phyloP scores from a whole-genome alignment of 2,888 invertebrate species.

The Pardosa pseudoannulata region DNA sequence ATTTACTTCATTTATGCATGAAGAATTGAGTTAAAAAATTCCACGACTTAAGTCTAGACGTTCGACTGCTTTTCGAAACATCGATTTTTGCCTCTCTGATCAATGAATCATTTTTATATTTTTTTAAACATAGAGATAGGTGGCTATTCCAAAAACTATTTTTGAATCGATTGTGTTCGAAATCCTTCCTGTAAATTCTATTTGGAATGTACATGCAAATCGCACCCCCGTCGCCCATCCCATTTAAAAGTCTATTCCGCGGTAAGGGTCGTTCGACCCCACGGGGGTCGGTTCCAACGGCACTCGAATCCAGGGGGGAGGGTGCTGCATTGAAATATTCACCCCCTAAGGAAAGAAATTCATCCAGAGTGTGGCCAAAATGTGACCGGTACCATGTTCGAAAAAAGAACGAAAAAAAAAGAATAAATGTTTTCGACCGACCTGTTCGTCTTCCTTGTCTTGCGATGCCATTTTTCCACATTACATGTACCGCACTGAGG shows the following conservation, averaged over 20 bases:
- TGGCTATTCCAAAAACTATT: too few species aligned
- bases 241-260: constrained; percentile 48
- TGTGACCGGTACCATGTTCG: neutral
- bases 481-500: constrained; percentile 72
- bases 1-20: too few species aligned
- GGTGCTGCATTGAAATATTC: neutral
- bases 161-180: too few species aligned
- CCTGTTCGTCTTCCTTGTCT: constrained; percentile 71
- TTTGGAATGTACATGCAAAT: neutral
- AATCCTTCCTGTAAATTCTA: too few species aligned
- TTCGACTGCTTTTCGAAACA: too few species aligned
- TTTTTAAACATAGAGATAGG: too few species aligned
- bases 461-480: constrained; percentile 71
- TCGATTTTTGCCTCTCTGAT: too few species aligned
- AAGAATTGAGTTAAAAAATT: too few species aligned
- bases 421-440: constrained; percentile 37
- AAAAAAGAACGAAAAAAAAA: neutral
- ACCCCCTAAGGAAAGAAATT: too few species aligned
- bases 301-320: neutral
- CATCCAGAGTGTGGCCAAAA: neutral
- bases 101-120: too few species aligned
- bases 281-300: neutral
- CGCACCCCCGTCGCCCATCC: constrained; percentile 25
- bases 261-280: neutral
- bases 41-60: too few species aligned